Evolutionary conservation across 2,888 invertebrate genomes (phyloP), one percentile per base, ranked within the genome.

Genomic region (Pherbina coryleti): DNA sequence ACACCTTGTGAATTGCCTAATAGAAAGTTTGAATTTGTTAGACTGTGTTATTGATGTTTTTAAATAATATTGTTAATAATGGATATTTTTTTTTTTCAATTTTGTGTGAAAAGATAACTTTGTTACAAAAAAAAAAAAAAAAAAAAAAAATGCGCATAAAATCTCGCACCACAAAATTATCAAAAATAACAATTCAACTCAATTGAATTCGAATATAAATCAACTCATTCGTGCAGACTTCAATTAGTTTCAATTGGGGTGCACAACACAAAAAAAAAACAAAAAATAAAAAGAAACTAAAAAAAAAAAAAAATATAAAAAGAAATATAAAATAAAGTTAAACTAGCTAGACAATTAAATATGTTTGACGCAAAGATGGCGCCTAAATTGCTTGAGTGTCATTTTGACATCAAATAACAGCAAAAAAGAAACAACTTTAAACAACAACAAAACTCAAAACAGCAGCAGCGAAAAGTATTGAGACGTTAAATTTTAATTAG

Each of bases 211-310:
- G 77, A 44, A 44, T 81, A 86, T 85, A 86, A 86, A 86, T 87
- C 84, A 86, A 84, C 85, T 84, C 85, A 86, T 87, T 87, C 81
- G 79, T 81, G 83, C 80, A 82, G 84, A 85, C 84, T 85, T 88
- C 88, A 88, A 88, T 88, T 88, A 87, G 79, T 79, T 82, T 82
- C 82, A 85, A 85, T 84, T 84, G 82, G 81, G 82, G 80, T 77
- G 19, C 17, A 53, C 19, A 55, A 17, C 8, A 55, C 19, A 85
- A 85, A 79, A 83, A 81, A 82, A 44, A 31, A n/a, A n/a, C n/a
- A n/a, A n/a, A n/a, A n/a, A n/a, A n/a, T n/a, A n/a, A n/a, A n/a
- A n/a, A n/a, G n/a, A n/a, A n/a, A n/a, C n/a, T n/a, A n/a, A n/a
- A n/a, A n/a, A n/a, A n/a, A n/a, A n/a, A n/a, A n/a, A n/a, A n/a